Evolutionary conservation across 2,888 invertebrate genomes (phyloP).

Genomic region (Cremastinae sp.): DNA sequence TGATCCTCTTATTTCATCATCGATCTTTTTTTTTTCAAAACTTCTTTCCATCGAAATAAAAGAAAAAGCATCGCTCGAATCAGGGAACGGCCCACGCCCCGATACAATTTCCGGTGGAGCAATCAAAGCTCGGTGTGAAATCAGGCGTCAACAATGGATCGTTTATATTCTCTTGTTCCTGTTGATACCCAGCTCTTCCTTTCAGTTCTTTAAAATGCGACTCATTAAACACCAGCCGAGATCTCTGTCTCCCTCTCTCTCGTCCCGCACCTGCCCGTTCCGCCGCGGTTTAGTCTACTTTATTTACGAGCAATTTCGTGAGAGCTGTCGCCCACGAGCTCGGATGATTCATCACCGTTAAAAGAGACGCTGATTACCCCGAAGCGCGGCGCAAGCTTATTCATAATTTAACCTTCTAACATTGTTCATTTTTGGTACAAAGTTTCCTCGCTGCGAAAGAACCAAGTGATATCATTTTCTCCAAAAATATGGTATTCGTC

Average conservation of each 20-base stretch:
- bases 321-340: slow-evolving; percentile 67
- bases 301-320: slow-evolving; percentile 65
- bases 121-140: slow-evolving; percentile 46
- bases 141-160: slow-evolving; percentile 41
- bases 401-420: slow-evolving; percentile 40
- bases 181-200: slow-evolving; percentile 18
- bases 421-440: slow-evolving; percentile 20
- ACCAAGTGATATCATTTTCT: slow-evolving; percentile 5
- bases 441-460: not conserved
- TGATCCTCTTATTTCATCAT: not conserved
- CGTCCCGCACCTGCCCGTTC: slow-evolving; percentile 24
- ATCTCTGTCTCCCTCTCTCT: slow-evolving; percentile 56
- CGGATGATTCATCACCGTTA: slow-evolving; percentile 69
- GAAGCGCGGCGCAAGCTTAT: slow-evolving; percentile 32
- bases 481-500: not conserved
- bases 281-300: slow-evolving; percentile 53
- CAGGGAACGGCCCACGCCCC: not conserved
- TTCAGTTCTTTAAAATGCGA: slow-evolving; percentile 58
- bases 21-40: slow-evolving; percentile 3
- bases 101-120: slow-evolving; percentile 19
- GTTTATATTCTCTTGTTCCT: slow-evolving; percentile 37
- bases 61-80: not conserved
- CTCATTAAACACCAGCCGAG: slow-evolving; percentile 64
- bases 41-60: slow-evolving; percentile 21
- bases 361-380: slow-evolving; percentile 70